Percentiles rank a stretch among this genome's conserved stretches.
These are phyloP conservation scores for Hypsibius dujardini DNA, from an alignment of 1,140 invertebrate genomes.

Conservation along the genomic window DNA sequence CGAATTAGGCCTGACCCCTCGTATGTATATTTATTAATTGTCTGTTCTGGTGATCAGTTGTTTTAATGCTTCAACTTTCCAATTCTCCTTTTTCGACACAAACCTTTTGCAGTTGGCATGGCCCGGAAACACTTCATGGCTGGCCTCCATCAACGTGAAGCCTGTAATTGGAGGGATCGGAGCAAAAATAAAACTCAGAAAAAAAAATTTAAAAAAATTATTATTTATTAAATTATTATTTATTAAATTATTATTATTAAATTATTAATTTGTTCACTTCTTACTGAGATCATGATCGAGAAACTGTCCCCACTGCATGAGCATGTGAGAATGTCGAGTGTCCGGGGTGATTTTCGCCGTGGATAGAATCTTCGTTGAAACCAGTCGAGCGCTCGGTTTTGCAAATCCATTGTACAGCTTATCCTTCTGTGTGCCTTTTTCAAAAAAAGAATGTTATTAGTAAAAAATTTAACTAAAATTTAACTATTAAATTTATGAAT, in stretches of 20 bases:
- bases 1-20: too few species aligned
- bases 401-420: conserved; percentile 60
- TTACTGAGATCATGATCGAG: conserved; percentile 75
- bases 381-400: conserved; percentile 64
- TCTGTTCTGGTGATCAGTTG: too few species aligned
- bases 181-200: too few species aligned
- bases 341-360: conserved; percentile 66
- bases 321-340: conserved; percentile 67
- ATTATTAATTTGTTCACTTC: conserved; percentile 6
- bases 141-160: conserved; percentile 17
- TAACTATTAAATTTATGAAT: too few species aligned
- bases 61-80: too few species aligned
- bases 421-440: conserved; percentile 26
- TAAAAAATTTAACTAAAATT: too few species aligned
- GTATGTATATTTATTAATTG: too few species aligned
- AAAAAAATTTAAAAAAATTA: not conserved
- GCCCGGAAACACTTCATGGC: not conserved
- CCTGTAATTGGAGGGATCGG: not conserved
- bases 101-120: conserved; percentile 18
- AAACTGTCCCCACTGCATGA: conserved; percentile 99
- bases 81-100: too few species aligned
- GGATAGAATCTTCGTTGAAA: conserved; percentile 68
- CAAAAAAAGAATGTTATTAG: too few species aligned
- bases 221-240: not conserved
- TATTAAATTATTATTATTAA: too few species aligned